Percentiles rank a stretch among this genome's conserved stretches.
Conservation (phyloP, 1,140 invertebrate species). For the Drosophila equinoxialis region DNA sequence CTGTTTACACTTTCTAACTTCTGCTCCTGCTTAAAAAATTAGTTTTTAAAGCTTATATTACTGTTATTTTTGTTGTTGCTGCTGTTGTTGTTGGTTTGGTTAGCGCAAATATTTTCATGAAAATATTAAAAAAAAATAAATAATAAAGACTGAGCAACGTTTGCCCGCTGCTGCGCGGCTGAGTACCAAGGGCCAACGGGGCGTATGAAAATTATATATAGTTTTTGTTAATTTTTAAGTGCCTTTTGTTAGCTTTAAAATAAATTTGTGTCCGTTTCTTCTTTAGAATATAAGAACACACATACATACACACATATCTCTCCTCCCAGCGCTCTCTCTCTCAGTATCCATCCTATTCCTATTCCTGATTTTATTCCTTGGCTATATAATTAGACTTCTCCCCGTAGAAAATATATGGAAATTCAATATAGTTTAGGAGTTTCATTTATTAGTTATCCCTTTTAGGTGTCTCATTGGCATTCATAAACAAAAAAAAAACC, state of each 20-base stretch:
- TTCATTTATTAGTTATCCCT: background rate
- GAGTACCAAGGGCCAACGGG: background rate
- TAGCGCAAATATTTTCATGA: slow-evolving; percentile 30
- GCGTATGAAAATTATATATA: slow-evolving; percentile 12
- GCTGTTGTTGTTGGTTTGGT: slow-evolving; percentile 65
- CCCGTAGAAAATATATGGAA: slow-evolving; percentile 28
- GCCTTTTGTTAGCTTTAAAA: slow-evolving; percentile 63
- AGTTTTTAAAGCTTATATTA: slow-evolving; percentile 66
- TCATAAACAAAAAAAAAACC: slow-evolving; percentile 50
- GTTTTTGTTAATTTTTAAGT: slow-evolving; percentile 51
- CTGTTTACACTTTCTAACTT: background rate
- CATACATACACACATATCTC: slow-evolving; percentile 13
- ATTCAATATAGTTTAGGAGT: slow-evolving; percentile 32
- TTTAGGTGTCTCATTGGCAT: slow-evolving; percentile 75
- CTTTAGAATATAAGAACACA: slow-evolving; percentile 55
- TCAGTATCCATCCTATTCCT: background rate
- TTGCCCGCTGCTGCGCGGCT: slow-evolving; percentile 58
- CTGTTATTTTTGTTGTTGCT: slow-evolving; percentile 4
- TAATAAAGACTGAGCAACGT: slow-evolving; percentile 55
- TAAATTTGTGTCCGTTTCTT: slow-evolving; percentile 63
- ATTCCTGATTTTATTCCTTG: slow-evolving; percentile 9
- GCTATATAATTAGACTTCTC: slow-evolving; percentile 30
- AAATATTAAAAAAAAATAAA: slow-evolving; percentile 6
- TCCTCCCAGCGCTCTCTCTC: background rate
- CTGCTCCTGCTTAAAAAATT: slow-evolving; percentile 66